Base-by-base conservation (phyloP, 1,140 invertebrate genomes). In the Lethrus apterus region DNA sequence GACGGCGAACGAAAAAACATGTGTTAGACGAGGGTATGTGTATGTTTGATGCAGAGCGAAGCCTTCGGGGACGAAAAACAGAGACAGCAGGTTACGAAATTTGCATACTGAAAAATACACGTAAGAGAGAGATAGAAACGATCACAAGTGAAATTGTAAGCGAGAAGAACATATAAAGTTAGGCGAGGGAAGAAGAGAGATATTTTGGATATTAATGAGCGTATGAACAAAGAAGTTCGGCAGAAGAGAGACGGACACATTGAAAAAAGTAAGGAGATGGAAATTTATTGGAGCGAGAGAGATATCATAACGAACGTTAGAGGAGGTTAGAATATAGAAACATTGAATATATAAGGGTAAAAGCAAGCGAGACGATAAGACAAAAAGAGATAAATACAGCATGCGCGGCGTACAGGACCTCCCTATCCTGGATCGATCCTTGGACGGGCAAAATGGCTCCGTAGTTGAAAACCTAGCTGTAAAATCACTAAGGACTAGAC, bases 341-440 rank as follows among this genome's bases (percentile, higher is more conserved):
- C 24, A 38, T 38, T 38, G 35, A 38, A 38, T 38, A 21, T 38
- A 38, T 38, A 38, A 38, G 35, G 35, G 35, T 38, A 38, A 38
- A 38, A 38, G 35, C 49, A 55, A 59, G 58, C 46, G 60, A 58
- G 60, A 60, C 50, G 55, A 45, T 56, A 63, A 63, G 59, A 64
- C 61, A 65, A 63, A 65, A 65, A 65, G 56, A 65, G 61, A 65
- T 63, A 64, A 64, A 65, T 55, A 65, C 58, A 51, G 54, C 58
- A 65, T 63, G 61, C 63, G 62, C 63, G 63, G 54, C 50, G 55
- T 51, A 15, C 58, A 59, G 57, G 51, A 58, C 59, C 60, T 55
- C 60, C 59, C 62, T 58, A 52, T 59, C 52, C 59, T 59, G 60
- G 50, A 65, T 65, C 63, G 63, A 65, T 65, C 61, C 52, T 56